Evolutionary conservation across 2,888 invertebrate species (phyloP).

Genomic region (Mactromeris polynyma): DNA sequence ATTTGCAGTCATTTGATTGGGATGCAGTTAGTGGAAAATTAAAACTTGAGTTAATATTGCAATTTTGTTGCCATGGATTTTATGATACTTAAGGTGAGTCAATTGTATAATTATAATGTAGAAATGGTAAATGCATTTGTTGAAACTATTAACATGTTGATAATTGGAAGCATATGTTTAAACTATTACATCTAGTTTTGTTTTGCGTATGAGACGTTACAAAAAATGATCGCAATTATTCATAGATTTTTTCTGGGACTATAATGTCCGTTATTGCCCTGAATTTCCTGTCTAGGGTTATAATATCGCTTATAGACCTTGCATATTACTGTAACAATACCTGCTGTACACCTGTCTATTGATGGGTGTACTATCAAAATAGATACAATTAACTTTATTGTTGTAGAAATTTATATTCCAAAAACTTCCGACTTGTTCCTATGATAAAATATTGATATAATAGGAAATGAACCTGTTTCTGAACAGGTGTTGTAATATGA

Average conservation of each 20-base stretch:
- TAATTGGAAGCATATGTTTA: too few relatives aligned
- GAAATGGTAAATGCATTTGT: background rate
- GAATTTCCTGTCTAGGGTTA: background rate
- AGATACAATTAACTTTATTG: constrained; percentile 24
- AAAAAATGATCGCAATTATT: background rate
- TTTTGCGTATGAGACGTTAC: background rate
- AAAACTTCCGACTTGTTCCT: constrained; percentile 9
- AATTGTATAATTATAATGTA: background rate
- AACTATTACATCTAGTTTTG: too few relatives aligned
- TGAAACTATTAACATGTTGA: too few relatives aligned
- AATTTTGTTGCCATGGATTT: constrained; percentile 64
- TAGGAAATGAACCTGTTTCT: background rate
- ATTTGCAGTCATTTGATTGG: constrained; percentile 35
- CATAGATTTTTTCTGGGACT: background rate
- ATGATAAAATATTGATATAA: constrained; percentile 14
- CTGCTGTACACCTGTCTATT: background rate
- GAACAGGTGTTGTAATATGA: constrained; percentile 8
- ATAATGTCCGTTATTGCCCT: background rate
- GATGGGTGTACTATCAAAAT: background rate
- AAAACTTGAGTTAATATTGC: constrained; percentile 34
- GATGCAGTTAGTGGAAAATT: constrained; percentile 20
- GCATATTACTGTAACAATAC: background rate
- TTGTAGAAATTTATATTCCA: constrained; percentile 8
- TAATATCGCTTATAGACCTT: background rate
- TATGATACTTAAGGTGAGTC: constrained; percentile 71